These are phyloP conservation scores for Artibeus jamaicensis DNA, from an alignment of 2,797 vertebrate genomes.

Conservation along the genomic window DNA sequence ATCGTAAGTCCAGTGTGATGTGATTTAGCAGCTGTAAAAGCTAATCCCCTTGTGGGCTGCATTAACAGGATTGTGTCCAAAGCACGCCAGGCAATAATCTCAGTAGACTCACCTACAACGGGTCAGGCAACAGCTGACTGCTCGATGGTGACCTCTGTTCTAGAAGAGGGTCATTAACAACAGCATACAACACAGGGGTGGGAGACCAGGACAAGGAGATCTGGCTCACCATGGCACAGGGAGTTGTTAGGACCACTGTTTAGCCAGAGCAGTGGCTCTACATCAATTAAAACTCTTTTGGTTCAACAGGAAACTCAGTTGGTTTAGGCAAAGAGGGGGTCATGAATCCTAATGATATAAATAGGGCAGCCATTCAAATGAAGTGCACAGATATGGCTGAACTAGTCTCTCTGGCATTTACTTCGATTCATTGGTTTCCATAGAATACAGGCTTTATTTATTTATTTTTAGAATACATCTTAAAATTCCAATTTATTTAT, in stretches of 20 bases:
- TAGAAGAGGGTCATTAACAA: background rate
- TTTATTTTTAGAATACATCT: background rate
- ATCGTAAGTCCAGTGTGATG: background rate
- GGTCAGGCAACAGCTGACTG: background rate
- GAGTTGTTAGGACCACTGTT: background rate
- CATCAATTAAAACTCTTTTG: background rate
- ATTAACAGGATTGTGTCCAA: slow-evolving; percentile 20
- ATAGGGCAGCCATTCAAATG: background rate
- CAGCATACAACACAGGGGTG: background rate
- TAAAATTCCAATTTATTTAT: background rate
- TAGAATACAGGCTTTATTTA: background rate
- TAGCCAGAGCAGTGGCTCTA: background rate
- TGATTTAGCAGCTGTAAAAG: slow-evolving; percentile 7
- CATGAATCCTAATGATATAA: background rate
- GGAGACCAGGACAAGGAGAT: background rate
- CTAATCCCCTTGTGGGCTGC: background rate
- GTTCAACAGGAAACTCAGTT: background rate
- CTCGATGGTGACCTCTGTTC: background rate
- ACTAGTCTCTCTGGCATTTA: background rate
- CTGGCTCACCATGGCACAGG: background rate
- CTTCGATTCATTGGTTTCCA: slow-evolving; percentile 43
- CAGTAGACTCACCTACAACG: background rate
- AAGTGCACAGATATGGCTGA: background rate
- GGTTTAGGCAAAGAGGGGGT: background rate
- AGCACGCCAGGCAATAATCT: slow-evolving; percentile 20